These are phyloP conservation scores for Caenorhabditis doughertyi DNA, from an alignment of 2,888 invertebrate species.

Conservation along the genomic window DNA sequence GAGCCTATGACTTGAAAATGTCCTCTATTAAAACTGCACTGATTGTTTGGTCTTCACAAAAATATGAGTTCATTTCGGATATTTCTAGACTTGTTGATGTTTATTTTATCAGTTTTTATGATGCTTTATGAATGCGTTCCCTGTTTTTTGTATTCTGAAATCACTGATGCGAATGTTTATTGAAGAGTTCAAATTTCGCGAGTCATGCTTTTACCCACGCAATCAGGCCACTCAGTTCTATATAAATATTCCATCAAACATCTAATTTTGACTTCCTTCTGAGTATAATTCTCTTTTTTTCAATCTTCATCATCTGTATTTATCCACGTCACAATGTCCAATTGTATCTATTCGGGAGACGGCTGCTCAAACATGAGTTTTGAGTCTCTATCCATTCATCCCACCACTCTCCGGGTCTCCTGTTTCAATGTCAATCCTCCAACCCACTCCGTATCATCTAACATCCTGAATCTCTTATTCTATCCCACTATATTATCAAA, in stretches of 20 bases:
- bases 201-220: neutral
- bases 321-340: slow-evolving; percentile 57
- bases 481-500: slow-evolving; percentile 12
- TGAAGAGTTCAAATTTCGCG: slow-evolving; percentile 16
- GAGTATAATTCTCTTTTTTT: neutral
- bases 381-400: neutral
- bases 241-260: neutral
- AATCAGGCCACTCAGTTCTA: too few relatives aligned
- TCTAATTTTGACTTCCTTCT: neutral
- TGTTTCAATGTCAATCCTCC: slow-evolving; percentile 52
- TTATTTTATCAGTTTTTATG: neutral
- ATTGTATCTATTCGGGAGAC: slow-evolving; percentile 35
- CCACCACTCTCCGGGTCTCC: slow-evolving; percentile 9
- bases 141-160: slow-evolving; percentile 3
- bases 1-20: too few relatives aligned
- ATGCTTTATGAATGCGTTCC: neutral
- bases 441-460: slow-evolving; percentile 41
- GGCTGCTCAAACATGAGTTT: slow-evolving; percentile 58
- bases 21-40: too few relatives aligned
- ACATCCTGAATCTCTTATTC: slow-evolving; percentile 35
- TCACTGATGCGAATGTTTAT: slow-evolving; percentile 25
- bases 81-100: too few relatives aligned
- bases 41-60: too few relatives aligned
- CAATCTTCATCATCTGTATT: neutral
- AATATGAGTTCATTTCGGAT: too few relatives aligned